A percentile compares a stretch with the other conserved stretches of the same genome.
These are phyloP conservation scores for Cremastinae sp. DNA, from an alignment of 2,888 invertebrate genomes.

Conservation along the genomic window DNA sequence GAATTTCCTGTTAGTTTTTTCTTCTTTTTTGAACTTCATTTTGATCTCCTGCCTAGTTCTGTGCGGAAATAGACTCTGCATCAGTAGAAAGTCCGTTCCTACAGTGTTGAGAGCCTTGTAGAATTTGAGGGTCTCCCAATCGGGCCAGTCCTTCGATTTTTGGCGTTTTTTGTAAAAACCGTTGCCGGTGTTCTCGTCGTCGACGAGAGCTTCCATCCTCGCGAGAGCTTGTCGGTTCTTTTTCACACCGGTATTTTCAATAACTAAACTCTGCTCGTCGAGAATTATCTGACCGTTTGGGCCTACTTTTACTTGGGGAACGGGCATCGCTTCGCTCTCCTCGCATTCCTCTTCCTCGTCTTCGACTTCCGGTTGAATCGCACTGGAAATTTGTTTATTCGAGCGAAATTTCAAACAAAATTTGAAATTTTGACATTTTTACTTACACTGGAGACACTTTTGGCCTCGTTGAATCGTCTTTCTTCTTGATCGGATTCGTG, in stretches of 20 bases:
- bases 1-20: constrained; percentile 86
- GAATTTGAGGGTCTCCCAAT: constrained; percentile 92
- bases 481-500: constrained; percentile 86
- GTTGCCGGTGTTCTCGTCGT: constrained; percentile 82
- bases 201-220: constrained; percentile 86
- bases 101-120: constrained; percentile 94
- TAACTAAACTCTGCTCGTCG: constrained; percentile 91
- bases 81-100: constrained; percentile 96
- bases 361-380: constrained; percentile 49
- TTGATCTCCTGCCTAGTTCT: constrained; percentile 92
- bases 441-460: constrained; percentile 70
- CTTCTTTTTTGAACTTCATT: constrained; percentile 96
- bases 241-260: constrained; percentile 87
- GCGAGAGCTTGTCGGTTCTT: constrained; percentile 85
- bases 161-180: constrained; percentile 86
- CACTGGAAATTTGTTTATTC: not conserved
- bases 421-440: constrained; percentile 29
- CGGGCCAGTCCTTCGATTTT: constrained; percentile 88
- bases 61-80: constrained; percentile 91
- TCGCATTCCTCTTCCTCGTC: constrained; percentile 75
- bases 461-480: constrained; percentile 60
- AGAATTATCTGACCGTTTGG: constrained; percentile 92
- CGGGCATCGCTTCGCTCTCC: constrained; percentile 83
- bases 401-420: constrained; percentile 5
- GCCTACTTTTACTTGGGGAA: constrained; percentile 92